Conservation (phyloP, 1,140 invertebrate genomes). For the Apis florea region DNA sequence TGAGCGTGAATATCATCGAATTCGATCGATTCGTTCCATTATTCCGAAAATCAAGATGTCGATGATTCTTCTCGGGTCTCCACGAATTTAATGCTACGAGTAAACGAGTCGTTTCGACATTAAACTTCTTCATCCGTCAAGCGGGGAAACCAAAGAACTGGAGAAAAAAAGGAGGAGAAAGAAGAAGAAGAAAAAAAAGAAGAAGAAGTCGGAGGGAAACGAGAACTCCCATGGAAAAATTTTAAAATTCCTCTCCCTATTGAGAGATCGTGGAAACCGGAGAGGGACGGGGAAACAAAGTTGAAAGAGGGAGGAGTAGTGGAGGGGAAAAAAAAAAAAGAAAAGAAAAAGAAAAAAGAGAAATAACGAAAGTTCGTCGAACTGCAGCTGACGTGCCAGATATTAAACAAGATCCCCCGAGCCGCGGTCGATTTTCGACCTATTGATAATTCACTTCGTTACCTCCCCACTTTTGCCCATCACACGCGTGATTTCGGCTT, state of each 20-base stretch:
- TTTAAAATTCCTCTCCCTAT: slow-evolving; percentile 44
- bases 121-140: background rate
- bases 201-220: background rate
- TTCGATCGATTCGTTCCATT: background rate
- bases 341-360: background rate
- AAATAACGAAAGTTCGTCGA: slow-evolving; percentile 26
- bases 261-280: background rate
- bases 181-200: background rate
- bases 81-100: slow-evolving; percentile 50
- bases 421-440: slow-evolving; percentile 36
- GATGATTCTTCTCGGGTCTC: background rate
- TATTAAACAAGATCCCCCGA: slow-evolving; percentile 58
- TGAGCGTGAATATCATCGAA: background rate
- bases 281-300: background rate
- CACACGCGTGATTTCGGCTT: slow-evolving; percentile 28
- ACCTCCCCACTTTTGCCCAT: slow-evolving; percentile 10
- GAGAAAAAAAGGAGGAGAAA: background rate
- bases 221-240: slow-evolving; percentile 48
- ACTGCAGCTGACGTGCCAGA: slow-evolving; percentile 61
- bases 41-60: background rate
- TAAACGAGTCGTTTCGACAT: slow-evolving; percentile 16
- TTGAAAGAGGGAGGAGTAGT: background rate
- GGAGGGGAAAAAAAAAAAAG: background rate
- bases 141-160: background rate
- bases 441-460: slow-evolving; percentile 42